phyloP scores from a whole-genome alignment of 2,113 vertebrate species.

The Colinus virginianus region DNA sequence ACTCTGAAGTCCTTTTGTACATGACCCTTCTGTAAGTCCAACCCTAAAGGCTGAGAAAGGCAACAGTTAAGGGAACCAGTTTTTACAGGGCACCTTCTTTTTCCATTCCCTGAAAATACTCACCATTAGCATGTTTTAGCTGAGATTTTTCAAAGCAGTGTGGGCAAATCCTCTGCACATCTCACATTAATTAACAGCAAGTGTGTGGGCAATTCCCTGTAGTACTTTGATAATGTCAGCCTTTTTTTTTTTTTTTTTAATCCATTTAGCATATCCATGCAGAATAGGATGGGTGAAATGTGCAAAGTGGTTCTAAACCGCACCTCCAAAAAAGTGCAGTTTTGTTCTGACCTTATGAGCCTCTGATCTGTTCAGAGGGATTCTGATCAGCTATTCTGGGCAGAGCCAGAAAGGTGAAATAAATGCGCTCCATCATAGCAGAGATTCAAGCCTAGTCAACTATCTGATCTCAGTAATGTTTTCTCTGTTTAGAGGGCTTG shows the following conservation, averaged over 20 bases:
- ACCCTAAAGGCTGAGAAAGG: not conserved
- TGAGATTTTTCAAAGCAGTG: constrained; percentile 48
- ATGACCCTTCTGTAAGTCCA: not conserved
- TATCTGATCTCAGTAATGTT: constrained; percentile 14
- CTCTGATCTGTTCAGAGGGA: not conserved
- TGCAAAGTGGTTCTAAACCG: not conserved
- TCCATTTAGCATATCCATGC: not conserved
- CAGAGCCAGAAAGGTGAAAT: not conserved
- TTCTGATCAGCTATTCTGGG: not conserved
- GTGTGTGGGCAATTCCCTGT: constrained; percentile 56
- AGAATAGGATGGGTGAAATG: not conserved
- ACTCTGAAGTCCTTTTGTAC: not conserved
- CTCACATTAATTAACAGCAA: constrained; percentile 72
- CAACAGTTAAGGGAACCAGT: not conserved
- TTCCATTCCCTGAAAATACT: constrained; percentile 23
- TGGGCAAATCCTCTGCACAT: constrained; percentile 63
- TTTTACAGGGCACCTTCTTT: not conserved
- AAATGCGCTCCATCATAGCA: not conserved
- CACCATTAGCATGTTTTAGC: constrained; percentile 41
- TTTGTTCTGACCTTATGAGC: constrained; percentile 16
- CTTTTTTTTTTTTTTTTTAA: not conserved
- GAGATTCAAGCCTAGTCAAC: not conserved
- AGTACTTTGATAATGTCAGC: constrained; percentile 66
- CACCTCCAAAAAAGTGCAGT: not conserved
- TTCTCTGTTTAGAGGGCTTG: constrained; percentile 22